Conservation (phyloP, 2,797 vertebrate species). For the Bovichtus diacanthus region DNA sequence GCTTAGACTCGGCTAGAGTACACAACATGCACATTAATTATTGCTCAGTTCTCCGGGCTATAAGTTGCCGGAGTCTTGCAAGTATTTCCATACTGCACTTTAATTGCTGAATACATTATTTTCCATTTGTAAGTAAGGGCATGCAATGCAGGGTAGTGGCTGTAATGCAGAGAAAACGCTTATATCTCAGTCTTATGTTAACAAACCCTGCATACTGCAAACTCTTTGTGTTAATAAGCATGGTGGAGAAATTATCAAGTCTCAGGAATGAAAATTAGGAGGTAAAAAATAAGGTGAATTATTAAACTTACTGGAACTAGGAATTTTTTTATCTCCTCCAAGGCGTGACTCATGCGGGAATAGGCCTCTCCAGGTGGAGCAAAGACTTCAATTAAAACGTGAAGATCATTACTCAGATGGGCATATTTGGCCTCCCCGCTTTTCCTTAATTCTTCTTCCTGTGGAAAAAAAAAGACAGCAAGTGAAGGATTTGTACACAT, state of each 20-base stretch:
- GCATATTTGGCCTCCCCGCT: constrained; percentile 97
- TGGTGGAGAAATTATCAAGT: constrained; percentile 37
- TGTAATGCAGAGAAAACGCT: constrained; percentile 29
- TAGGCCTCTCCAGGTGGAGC: constrained; percentile 98
- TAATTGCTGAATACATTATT: constrained; percentile 83
- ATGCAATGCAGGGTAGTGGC: constrained; percentile 19
- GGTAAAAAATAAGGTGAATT: constrained; percentile 33
- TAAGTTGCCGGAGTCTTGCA: constrained; percentile 68
- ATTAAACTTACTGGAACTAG: constrained; percentile 97
- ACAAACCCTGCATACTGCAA: constrained; percentile 28
- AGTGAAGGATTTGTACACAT: constrained; percentile 41
- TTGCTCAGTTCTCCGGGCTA: constrained; percentile 77
- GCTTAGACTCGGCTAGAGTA: constrained; percentile 74
- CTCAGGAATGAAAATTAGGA: constrained; percentile 27
- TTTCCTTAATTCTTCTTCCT: constrained; percentile 99
- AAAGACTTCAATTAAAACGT: constrained; percentile 99
- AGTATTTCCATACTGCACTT: constrained; percentile 76
- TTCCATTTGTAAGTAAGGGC: constrained; percentile 54
- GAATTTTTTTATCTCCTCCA: constrained; percentile 99
- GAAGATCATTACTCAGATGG: constrained; percentile 98
- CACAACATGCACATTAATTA: constrained; percentile 84
- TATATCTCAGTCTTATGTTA: constrained; percentile 45
- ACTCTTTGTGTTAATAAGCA: constrained; percentile 46
- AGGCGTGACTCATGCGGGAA: constrained; percentile 98
- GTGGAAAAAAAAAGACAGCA: constrained; percentile 68